Evolutionary conservation across 2,888 invertebrate species (phyloP).

Genomic region (Patella ulyssiponensis): DNA sequence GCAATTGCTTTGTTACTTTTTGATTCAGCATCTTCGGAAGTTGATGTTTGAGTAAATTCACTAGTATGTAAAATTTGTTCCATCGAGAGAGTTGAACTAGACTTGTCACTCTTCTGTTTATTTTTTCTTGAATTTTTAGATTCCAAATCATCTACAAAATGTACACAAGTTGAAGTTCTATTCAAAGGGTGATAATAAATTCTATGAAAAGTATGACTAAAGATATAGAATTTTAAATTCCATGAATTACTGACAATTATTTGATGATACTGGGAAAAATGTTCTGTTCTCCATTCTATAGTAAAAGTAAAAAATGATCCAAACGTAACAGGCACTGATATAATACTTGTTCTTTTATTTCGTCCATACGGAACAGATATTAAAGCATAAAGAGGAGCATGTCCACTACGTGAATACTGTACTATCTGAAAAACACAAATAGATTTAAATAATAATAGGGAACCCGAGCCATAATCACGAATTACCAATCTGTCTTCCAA

Average conservation of each 20-base stretch:
- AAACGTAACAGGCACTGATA: constrained; percentile 43
- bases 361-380: constrained; percentile 11
- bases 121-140: no score
- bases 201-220: constrained; percentile 28
- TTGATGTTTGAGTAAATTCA: no score
- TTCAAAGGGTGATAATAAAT: background rate
- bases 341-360: background rate
- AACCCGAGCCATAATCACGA: no score
- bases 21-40: background rate
- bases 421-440: constrained; percentile 39
- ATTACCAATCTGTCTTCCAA: background rate
- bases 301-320: constrained; percentile 41
- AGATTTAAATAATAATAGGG: no score
- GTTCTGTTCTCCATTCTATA: constrained; percentile 33
- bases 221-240: constrained; percentile 36
- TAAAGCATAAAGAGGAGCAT: constrained; percentile 34
- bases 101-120: no score
- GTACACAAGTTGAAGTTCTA: background rate
- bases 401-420: constrained; percentile 38
- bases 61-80: no score
- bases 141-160: background rate
- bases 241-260: constrained; percentile 45
- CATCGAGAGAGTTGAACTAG: no score
- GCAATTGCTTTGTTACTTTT: no score
- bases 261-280: constrained; percentile 35